Evolutionary conservation across 2,797 vertebrate species (phyloP), one percentile per base, ranked within the genome.

Genomic region (Tenualosa thibaudeaui): DNA sequence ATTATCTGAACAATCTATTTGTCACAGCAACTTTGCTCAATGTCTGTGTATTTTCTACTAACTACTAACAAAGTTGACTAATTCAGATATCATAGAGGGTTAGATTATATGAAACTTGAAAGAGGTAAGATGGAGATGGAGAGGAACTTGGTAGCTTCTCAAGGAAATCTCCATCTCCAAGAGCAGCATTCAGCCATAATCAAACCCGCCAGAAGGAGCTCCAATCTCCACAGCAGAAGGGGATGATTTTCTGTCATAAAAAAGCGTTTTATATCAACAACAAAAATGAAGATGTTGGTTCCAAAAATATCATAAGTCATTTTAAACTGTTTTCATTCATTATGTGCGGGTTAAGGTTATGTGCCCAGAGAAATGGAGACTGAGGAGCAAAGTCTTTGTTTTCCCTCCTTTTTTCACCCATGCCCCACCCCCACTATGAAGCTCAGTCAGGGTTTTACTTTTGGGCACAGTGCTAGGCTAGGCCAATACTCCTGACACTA

Each of bases 271-370:
- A 43, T 7, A 78, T 78, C 37, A 78, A 78, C 17, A 46, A 19
- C 71, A 46, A 78, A 31, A 78, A 78, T 78, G 71, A 78, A 43
- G 13, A 46, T 78, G 60, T 31, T 51, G 68, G 31, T 84, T 60
- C 50, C 51, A 84, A 82, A 83, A 83, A 58, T 75, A 53, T 31
- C 84, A 78, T 24, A 54, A 83, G 65, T 81, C 51, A 84, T 82
- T 84, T 53, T 51, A 46, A 24, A 81, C 82, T 87, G 84, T 87
- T 87, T 85, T 87, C 86, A 84, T 85, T 87, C 75, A 87, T 84
- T 85, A 87, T 53, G 17, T 85, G 50, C 7, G 60, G 83, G 82
- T 85, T 85, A 58, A 78, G 75, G 84, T 7, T 71, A 19, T 8
- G 15, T 2, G 40, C 6, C 40, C 71, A 46, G 37, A 78, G 71